A percentile compares a stretch with the other conserved stretches of the same genome.
phyloP scores from a whole-genome alignment of 2,113 vertebrate genomes.

The Eolophus roseicapilla region DNA sequence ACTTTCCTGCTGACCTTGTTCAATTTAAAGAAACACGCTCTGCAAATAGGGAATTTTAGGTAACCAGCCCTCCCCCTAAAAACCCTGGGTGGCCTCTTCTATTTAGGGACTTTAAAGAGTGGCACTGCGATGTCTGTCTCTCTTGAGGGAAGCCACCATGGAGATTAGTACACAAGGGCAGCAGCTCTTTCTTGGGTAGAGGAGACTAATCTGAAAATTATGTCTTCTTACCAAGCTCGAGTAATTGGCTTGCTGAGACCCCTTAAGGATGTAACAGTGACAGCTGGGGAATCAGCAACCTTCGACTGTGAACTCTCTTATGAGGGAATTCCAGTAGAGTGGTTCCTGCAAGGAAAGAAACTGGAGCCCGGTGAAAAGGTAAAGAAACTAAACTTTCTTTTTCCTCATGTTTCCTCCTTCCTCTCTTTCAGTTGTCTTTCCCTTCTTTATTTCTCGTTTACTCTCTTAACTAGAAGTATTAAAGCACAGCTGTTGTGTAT shows the following conservation, averaged over 20 bases:
- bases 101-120: conserved; percentile 66
- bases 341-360: conserved; percentile 91
- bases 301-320: conserved; percentile 97
- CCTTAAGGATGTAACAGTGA: conserved; percentile 92
- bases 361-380: conserved; percentile 93
- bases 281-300: conserved; percentile 93
- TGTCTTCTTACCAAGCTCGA: conserved; percentile 90
- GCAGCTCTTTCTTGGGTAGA: conserved; percentile 52
- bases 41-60: conserved; percentile 77
- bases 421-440: background rate
- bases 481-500: background rate
- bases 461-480: background rate
- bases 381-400: conserved; percentile 62
- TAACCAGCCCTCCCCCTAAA: conserved; percentile 64
- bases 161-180: conserved; percentile 72
- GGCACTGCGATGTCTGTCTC: conserved; percentile 68
- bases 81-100: conserved; percentile 38
- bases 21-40: conserved; percentile 75
- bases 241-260: conserved; percentile 86
- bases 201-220: conserved; percentile 78
- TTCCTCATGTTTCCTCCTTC: background rate
- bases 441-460: background rate
- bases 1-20: conserved; percentile 81
- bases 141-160: conserved; percentile 77
- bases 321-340: conserved; percentile 91